Conservation (phyloP, 2,113 vertebrate species). For the Rhinolophus sinicus region DNA sequence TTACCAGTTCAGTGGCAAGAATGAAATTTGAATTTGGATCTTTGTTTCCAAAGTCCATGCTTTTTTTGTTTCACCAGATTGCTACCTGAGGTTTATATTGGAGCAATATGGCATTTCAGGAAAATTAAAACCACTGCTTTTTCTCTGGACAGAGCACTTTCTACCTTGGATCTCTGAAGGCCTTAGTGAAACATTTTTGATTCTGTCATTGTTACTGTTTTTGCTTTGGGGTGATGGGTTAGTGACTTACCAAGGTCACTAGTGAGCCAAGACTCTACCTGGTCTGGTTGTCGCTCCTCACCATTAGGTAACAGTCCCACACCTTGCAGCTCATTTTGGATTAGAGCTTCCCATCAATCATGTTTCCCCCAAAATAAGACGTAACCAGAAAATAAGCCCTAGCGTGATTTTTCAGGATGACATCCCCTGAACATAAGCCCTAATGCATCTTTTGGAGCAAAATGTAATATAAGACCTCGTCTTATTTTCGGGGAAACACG, state of each 20-base stretch:
- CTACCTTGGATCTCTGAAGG: background rate
- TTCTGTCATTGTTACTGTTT: background rate
- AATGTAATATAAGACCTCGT: too few species aligned
- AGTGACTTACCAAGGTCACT: background rate
- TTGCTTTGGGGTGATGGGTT: background rate
- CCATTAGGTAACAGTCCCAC: background rate
- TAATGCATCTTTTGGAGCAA: too few species aligned
- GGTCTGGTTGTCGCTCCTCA: background rate
- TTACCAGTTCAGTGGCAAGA: background rate
- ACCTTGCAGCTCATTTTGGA: background rate
- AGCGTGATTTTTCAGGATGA: too few species aligned
- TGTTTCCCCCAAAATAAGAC: too few species aligned
- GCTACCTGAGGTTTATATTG: background rate
- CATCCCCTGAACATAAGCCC: too few species aligned
- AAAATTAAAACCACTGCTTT: background rate
- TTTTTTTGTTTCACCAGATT: background rate
- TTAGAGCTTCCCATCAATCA: background rate
- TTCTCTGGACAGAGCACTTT: background rate
- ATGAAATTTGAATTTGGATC: background rate
- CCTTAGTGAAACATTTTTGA: background rate
- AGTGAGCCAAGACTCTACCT: background rate
- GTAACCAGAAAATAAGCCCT: too few species aligned
- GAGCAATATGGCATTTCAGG: background rate
- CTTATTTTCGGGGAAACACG: too few species aligned
- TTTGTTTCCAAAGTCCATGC: background rate